phyloP scores from a whole-genome alignment of 2,888 invertebrate species.

The Iphiclides podalirius region DNA sequence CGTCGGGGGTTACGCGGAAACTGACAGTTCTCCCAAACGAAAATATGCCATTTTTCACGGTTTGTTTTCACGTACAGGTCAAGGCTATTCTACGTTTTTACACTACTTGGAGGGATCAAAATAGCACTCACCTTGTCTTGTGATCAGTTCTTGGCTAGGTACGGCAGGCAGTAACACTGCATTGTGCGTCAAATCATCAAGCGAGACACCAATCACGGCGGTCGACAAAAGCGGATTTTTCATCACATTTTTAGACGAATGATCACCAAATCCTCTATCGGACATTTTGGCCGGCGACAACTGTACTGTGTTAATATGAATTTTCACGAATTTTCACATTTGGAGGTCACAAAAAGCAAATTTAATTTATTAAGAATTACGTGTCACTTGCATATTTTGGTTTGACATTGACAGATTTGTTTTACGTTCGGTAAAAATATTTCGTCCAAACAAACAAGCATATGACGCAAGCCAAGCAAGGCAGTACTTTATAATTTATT shows the following conservation, averaged over 20 bases:
- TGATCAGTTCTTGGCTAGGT: constrained; percentile 57
- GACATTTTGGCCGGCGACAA: constrained; percentile 53
- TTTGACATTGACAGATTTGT: constrained; percentile 39
- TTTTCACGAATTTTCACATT: constrained; percentile 71
- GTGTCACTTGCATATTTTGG: constrained; percentile 77
- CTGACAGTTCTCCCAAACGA: constrained; percentile 43
- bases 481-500: too few relatives aligned
- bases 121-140: constrained; percentile 66
- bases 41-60: constrained; percentile 39
- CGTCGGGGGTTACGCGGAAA: constrained; percentile 27
- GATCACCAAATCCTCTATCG: constrained; percentile 73
- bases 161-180: constrained; percentile 85
- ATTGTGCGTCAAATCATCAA: constrained; percentile 87
- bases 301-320: constrained; percentile 55
- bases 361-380: constrained; percentile 74
- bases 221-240: constrained; percentile 86
- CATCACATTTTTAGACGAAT: constrained; percentile 61
- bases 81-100: constrained; percentile 38
- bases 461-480: neutral
- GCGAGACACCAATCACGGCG: constrained; percentile 85
- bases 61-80: constrained; percentile 44
- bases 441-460: neutral
- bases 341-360: constrained; percentile 74
- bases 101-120: constrained; percentile 45
- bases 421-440: constrained; percentile 23